A percentile compares a stretch with the other conserved stretches of the same genome.
Conservation (phyloP, 92 coral and sea anemone species). For the Phenganax subtilis region DNA sequence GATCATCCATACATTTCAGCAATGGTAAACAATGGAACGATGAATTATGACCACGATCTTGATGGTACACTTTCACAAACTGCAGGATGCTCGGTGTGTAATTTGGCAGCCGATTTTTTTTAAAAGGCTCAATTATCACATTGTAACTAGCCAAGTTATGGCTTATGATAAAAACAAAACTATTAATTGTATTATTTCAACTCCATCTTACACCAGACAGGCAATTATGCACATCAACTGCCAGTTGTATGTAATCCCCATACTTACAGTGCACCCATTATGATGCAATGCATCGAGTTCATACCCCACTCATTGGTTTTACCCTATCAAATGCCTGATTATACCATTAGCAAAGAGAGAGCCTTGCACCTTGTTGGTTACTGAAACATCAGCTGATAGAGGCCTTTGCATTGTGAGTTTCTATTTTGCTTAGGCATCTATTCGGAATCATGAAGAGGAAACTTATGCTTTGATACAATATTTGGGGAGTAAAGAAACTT, state of each 20-base stretch:
- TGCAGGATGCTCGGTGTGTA: conserved; percentile 87
- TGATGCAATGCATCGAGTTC: too few species aligned
- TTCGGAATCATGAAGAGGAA: conserved; percentile 74
- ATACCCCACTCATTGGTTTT: too few species aligned
- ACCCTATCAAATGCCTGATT: too few species aligned
- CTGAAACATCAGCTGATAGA: too few species aligned
- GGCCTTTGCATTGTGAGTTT: neutral
- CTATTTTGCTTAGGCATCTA: conserved; percentile 56
- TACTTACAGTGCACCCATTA: too few species aligned
- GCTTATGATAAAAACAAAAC: neutral
- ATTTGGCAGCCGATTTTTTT: neutral
- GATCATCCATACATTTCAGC: conserved; percentile 94
- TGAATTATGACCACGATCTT: conserved; percentile 76
- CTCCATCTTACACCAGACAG: too few species aligned
- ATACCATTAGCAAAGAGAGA: too few species aligned
- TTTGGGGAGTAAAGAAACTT: conserved; percentile 72
- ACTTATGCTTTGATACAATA: conserved; percentile 87
- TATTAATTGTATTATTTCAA: neutral
- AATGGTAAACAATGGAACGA: conserved; percentile 84
- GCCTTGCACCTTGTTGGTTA: too few species aligned
- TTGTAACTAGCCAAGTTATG: neutral
- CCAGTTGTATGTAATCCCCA: too few species aligned
- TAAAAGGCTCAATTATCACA: too few species aligned
- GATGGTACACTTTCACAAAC: conserved; percentile 96
- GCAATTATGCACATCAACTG: too few species aligned